phyloP scores from a whole-genome alignment of 2,113 vertebrate genomes.

The Sinocyclocheilus anshuiensis region DNA sequence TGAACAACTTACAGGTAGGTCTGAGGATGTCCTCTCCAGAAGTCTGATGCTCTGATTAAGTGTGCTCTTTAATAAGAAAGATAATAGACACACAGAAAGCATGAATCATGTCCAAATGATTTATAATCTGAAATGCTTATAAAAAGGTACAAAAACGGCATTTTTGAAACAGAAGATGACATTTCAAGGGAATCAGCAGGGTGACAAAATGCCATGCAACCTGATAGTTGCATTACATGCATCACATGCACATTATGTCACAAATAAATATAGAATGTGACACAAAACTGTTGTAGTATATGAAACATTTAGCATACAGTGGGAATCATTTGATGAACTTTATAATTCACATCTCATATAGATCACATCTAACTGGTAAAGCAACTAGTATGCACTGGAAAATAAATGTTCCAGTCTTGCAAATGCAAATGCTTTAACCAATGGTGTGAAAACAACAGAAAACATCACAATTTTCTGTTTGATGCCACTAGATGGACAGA shows the following conservation, averaged over 20 bases:
- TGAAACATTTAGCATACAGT: background rate
- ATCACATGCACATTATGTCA: constrained; percentile 14
- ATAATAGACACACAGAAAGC: background rate
- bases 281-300: background rate
- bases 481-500: background rate
- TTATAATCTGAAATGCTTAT: background rate
- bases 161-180: background rate
- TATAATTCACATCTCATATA: background rate
- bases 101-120: constrained; percentile 1
- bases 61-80: constrained; percentile 71
- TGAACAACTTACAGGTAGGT: constrained; percentile 78
- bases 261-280: background rate
- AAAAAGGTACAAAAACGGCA: background rate
- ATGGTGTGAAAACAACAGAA: background rate
- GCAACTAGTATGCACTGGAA: background rate
- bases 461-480: background rate
- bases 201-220: background rate
- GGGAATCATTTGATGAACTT: background rate
- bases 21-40: constrained; percentile 78
- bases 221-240: constrained; percentile 5
- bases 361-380: background rate
- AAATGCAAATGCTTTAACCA: background rate
- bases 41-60: constrained; percentile 81
- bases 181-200: background rate
- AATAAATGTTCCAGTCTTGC: background rate